Evolutionary conservation across 2,113 vertebrate species (phyloP).

Genomic region (Eonycteris spelaea): DNA sequence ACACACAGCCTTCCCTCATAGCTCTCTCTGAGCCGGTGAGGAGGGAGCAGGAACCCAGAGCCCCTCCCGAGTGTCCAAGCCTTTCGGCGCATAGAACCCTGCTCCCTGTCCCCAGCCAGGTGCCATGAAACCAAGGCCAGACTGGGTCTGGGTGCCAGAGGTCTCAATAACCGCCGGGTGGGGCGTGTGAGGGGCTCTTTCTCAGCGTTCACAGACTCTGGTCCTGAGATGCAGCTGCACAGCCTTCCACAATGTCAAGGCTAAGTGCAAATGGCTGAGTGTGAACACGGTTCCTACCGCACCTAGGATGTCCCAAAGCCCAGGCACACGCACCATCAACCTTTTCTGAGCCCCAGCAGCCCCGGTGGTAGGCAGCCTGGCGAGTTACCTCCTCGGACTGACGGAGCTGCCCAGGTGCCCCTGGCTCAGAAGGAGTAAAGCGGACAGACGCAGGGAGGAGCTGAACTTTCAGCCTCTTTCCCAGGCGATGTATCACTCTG

Average conservation of each 20-base stretch:
- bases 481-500: neutral
- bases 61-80: neutral
- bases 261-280: neutral
- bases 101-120: neutral
- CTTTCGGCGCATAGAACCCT: neutral
- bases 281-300: neutral
- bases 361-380: neutral
- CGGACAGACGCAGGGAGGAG: neutral
- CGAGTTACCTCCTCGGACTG: too few relatives aligned
- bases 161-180: neutral
- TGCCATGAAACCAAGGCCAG: neutral
- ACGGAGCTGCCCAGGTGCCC: neutral
- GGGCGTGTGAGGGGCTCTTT: neutral
- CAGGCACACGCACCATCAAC: neutral
- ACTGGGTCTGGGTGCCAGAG: neutral
- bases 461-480: neutral
- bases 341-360: neutral
- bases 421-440: neutral
- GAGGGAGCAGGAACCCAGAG: neutral
- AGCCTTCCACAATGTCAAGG: neutral
- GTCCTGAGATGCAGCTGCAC: neutral
- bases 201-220: neutral
- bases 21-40: neutral
- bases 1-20: neutral
- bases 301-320: neutral